phyloP scores from a whole-genome alignment of 2,888 invertebrate species.

The Xanthia togata region DNA sequence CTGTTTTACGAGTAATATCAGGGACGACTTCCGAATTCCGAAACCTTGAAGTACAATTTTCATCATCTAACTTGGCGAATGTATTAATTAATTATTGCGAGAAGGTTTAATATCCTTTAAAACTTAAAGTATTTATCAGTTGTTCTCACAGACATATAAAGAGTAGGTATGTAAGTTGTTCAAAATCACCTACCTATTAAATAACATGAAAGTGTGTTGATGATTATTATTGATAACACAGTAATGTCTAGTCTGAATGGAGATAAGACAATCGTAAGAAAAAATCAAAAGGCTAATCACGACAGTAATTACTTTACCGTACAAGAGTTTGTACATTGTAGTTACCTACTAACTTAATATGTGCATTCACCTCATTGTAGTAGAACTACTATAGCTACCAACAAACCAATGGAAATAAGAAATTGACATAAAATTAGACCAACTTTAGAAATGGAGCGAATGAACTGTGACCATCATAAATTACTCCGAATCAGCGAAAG shows the following conservation, averaged over 20 bases:
- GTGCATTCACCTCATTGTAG: background rate
- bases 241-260: slow-evolving; percentile 12
- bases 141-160: background rate
- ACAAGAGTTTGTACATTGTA: background rate
- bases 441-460: slow-evolving; percentile 16
- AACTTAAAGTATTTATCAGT: slow-evolving; percentile 29
- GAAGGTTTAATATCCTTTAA: slow-evolving; percentile 4
- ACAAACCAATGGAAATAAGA: background rate
- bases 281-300: background rate
- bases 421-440: background rate
- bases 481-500: slow-evolving; percentile 19
- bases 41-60: background rate
- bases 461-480: slow-evolving; percentile 3
- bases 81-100: background rate
- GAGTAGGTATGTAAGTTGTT: too few species aligned
- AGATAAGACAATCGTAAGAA: slow-evolving; percentile 5
- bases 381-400: background rate
- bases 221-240: slow-evolving; percentile 11
- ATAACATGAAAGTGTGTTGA: slow-evolving; percentile 21
- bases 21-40: slow-evolving; percentile 14
- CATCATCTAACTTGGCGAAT: slow-evolving; percentile 10
- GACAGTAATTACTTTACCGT: background rate
- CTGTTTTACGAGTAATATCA: background rate
- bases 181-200: slow-evolving; percentile 30
- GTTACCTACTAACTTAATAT: background rate